These are phyloP conservation scores for Lamellibrachia columna DNA, from an alignment of 2,888 invertebrate species.

Conservation along the genomic window DNA sequence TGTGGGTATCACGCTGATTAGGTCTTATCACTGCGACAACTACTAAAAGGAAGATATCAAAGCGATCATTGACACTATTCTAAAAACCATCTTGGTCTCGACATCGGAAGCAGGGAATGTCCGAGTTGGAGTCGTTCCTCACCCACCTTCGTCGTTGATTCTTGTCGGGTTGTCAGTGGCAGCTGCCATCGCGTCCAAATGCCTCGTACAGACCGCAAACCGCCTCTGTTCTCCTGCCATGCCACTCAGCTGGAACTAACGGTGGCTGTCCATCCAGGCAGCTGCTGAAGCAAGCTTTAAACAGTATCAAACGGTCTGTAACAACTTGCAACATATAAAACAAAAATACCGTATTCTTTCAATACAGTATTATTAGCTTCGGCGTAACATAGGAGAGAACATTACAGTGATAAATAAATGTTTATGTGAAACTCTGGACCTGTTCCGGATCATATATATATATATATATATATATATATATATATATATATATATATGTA, in stretches of 20 bases:
- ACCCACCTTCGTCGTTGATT: background rate
- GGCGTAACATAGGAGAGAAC: no score
- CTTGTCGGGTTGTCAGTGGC: background rate
- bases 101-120: background rate
- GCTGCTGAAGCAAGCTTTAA: background rate
- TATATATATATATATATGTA: no score
- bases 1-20: background rate
- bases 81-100: background rate
- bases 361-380: no score
- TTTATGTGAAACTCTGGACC: no score
- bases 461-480: no score
- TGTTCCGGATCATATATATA: no score
- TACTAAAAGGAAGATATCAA: background rate
- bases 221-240: background rate
- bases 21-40: no score
- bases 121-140: background rate
- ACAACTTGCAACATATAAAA: no score
- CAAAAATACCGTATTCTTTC: no score
- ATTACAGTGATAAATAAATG: no score
- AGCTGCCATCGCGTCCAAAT: slow-evolving; percentile 6
- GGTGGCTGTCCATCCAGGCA: background rate
- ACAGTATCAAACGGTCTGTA: no score
- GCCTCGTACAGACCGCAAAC: background rate
- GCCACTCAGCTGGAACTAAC: background rate
- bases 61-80: background rate